Conservation (phyloP, 2,797 vertebrate genomes). For the Acanthopagrus latus region DNA sequence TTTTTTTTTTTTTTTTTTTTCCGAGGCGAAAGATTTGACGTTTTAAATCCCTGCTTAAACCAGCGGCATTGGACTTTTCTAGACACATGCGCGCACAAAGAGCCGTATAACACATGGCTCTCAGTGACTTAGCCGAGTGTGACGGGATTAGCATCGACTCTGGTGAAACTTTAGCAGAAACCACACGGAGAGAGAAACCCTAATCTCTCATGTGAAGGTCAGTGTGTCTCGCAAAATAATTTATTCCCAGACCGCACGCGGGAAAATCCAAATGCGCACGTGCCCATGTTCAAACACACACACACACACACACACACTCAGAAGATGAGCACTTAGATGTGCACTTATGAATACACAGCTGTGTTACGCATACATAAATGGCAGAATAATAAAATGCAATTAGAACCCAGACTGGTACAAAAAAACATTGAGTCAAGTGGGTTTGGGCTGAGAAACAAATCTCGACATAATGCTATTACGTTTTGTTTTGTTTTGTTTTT, state of each 20-base stretch:
- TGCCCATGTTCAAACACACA: neutral
- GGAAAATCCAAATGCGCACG: constrained; percentile 2
- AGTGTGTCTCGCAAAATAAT: constrained; percentile 36
- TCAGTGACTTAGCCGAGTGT: constrained; percentile 54
- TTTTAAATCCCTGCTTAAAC: constrained; percentile 66
- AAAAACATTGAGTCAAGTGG: constrained; percentile 6
- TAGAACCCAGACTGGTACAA: neutral
- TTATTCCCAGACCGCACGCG: constrained; percentile 1
- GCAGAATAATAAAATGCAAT: constrained; percentile 1
- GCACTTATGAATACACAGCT: neutral
- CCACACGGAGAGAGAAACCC: constrained; percentile 45
- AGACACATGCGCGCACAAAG: constrained; percentile 30
- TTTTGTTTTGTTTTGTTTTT: too few relatives aligned
- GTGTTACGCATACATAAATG: neutral
- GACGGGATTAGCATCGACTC: constrained; percentile 63
- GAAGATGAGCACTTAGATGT: neutral
- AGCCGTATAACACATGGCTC: constrained; percentile 49
- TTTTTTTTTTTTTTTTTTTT: constrained; percentile 44
- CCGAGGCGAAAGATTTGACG: constrained; percentile 44
- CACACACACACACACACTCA: neutral
- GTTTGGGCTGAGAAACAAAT: neutral
- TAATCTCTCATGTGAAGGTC: constrained; percentile 64
- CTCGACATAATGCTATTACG: neutral
- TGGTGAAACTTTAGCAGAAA: constrained; percentile 50
- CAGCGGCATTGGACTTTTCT: constrained; percentile 28